phyloP scores from a whole-genome alignment of 2,888 invertebrate species.

The Argyresthia albistria region DNA sequence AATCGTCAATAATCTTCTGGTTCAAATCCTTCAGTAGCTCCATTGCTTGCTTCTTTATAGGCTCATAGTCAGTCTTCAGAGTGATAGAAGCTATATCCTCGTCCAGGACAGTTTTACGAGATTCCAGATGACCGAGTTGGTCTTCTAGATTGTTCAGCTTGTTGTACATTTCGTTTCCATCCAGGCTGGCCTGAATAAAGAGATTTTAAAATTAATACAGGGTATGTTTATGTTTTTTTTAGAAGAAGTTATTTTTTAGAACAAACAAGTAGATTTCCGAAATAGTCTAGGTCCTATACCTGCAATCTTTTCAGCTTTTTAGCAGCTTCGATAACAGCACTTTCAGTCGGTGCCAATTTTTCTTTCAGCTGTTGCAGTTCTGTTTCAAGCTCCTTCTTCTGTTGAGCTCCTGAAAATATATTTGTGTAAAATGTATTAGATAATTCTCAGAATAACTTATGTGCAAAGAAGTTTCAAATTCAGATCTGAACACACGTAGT shows the following conservation, averaged over 20 bases:
- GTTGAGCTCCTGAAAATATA: conserved; percentile 47
- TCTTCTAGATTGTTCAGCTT: conserved; percentile 80
- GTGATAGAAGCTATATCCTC: conserved; percentile 79
- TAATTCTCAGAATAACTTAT: not conserved
- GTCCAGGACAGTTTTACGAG: conserved; percentile 76
- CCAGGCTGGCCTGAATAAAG: conserved; percentile 65
- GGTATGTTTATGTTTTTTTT: no score
- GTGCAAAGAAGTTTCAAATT: no score
- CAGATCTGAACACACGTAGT: no score
- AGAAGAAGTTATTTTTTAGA: no score
- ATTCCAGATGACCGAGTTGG: conserved; percentile 77
- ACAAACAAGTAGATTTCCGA: no score
- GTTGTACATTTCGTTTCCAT: conserved; percentile 80
- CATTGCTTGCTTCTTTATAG: conserved; percentile 73
- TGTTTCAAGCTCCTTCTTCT: conserved; percentile 61
- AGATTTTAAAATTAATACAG: no score
- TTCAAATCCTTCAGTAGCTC: conserved; percentile 70
- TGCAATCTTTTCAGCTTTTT: conserved; percentile 67
- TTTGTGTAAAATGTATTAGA: not conserved
- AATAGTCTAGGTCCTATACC: conserved; percentile 21
- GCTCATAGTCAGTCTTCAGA: conserved; percentile 77
- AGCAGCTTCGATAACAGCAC: conserved; percentile 61
- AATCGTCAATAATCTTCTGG: conserved; percentile 60
- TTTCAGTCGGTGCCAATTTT: conserved; percentile 55
- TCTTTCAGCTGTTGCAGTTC: conserved; percentile 64